Percentiles rank a stretch among this genome's conserved stretches.
Conservation (phyloP, 1,140 invertebrate genomes). For the Caerostris extrusa region DNA sequence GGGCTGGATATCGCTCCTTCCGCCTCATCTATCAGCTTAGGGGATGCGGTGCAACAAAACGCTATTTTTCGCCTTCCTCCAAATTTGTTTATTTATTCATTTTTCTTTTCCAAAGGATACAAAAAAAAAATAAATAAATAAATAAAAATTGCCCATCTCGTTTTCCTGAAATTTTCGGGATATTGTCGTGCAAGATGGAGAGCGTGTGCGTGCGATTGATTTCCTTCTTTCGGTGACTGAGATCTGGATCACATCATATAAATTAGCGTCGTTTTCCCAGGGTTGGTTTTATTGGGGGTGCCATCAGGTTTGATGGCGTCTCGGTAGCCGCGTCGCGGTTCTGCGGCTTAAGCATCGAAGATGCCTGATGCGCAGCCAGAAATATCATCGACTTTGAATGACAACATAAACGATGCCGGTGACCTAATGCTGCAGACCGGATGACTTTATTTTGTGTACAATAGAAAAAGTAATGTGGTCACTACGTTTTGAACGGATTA, state of each 20-base stretch:
- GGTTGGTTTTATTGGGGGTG: slow-evolving; percentile 34
- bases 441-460: no score
- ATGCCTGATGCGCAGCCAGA: background rate
- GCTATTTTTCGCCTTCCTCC: slow-evolving; percentile 41
- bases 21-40: slow-evolving; percentile 73
- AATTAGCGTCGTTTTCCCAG: slow-evolving; percentile 47
- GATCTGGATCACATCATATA: slow-evolving; percentile 50
- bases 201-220: slow-evolving; percentile 46
- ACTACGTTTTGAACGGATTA: no score
- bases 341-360: background rate
- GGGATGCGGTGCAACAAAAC: slow-evolving; percentile 63
- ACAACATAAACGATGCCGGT: no score
- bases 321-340: background rate
- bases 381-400: background rate
- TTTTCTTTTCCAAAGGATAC: slow-evolving; percentile 4
- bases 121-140: no score
- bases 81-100: slow-evolving; percentile 69
- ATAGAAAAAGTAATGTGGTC: no score
- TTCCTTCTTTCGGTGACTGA: slow-evolving; percentile 8
- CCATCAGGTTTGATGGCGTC: slow-evolving; percentile 38
- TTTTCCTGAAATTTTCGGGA: slow-evolving; percentile 21
- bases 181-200: background rate
- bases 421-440: no score
- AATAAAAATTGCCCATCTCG: slow-evolving; percentile 60
- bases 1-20: slow-evolving; percentile 56